Evolutionary conservation across 2,113 vertebrate species (phyloP).

Genomic region (Corvus hawaiiensis): DNA sequence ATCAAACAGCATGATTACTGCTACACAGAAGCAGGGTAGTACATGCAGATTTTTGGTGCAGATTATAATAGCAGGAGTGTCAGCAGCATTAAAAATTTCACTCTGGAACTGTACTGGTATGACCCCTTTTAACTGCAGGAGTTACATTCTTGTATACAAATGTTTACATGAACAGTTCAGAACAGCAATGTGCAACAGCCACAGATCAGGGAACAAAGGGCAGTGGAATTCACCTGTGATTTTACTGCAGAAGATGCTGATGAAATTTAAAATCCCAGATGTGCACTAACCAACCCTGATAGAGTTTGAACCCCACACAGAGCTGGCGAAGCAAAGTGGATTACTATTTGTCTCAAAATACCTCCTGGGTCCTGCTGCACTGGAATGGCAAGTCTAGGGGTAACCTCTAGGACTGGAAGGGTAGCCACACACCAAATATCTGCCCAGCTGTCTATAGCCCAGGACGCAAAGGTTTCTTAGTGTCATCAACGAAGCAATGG

Average conservation of each 20-base stretch:
- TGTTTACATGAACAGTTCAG: background rate
- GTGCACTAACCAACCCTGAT: background rate
- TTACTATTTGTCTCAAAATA: background rate
- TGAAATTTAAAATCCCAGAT: background rate
- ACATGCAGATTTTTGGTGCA: background rate
- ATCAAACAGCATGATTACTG: background rate
- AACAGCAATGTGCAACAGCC: background rate
- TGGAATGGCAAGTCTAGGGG: background rate
- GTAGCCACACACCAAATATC: background rate
- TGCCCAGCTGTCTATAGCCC: background rate
- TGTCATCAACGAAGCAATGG: background rate
- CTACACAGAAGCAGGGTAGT: background rate
- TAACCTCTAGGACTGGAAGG: background rate
- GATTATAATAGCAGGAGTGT: background rate
- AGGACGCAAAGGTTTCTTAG: background rate
- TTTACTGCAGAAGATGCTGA: background rate
- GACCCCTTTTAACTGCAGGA: background rate
- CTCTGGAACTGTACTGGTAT: background rate
- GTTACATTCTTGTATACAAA: background rate
- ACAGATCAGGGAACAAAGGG: no score
- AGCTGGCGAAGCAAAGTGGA: background rate
- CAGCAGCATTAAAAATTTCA: background rate
- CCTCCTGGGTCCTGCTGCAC: no score
- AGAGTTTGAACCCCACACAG: accelerated
- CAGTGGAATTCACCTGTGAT: background rate